A percentile compares a stretch with the other conserved stretches of the same genome.
Conservation (phyloP, 2,888 invertebrate species). For the Tuta absoluta region DNA sequence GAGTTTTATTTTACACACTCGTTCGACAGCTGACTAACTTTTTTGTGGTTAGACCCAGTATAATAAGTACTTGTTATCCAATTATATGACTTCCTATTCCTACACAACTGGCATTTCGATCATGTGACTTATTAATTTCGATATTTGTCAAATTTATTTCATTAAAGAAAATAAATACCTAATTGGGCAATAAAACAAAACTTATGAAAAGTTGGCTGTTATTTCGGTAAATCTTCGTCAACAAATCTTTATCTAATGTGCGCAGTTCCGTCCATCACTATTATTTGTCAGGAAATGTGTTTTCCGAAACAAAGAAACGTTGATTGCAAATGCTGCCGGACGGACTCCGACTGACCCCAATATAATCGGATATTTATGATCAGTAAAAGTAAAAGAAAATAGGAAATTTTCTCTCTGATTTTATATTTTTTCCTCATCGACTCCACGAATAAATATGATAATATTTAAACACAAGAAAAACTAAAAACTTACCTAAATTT, state of each 20-base stretch:
- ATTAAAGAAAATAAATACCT: too few relatives aligned
- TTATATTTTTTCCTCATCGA: not conserved
- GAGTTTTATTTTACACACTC: too few relatives aligned
- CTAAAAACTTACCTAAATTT: too few relatives aligned
- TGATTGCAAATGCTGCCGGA: not conserved
- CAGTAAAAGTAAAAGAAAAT: slow-evolving; percentile 7
- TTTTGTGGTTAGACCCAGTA: too few relatives aligned
- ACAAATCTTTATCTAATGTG: not conserved
- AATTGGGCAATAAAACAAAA: not conserved
- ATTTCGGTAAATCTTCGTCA: not conserved
- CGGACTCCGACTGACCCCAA: slow-evolving; percentile 1
- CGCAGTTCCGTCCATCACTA: not conserved
- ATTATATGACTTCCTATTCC: too few relatives aligned
- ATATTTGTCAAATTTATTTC: too few relatives aligned
- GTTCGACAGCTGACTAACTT: too few relatives aligned
- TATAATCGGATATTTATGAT: not conserved
- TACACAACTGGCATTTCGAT: too few relatives aligned
- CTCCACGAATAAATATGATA: too few relatives aligned
- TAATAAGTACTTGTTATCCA: too few relatives aligned
- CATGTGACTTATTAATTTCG: too few relatives aligned
- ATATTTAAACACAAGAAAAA: too few relatives aligned
- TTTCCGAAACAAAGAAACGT: not conserved
- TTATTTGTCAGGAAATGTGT: slow-evolving; percentile 16
- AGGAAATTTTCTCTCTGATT: not conserved
- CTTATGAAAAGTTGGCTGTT: not conserved